Percentiles rank a stretch among this genome's conserved stretches.
Evolutionary conservation across 2,113 vertebrate genomes (phyloP).

Genomic region (Ramphastos sulfuratus): DNA sequence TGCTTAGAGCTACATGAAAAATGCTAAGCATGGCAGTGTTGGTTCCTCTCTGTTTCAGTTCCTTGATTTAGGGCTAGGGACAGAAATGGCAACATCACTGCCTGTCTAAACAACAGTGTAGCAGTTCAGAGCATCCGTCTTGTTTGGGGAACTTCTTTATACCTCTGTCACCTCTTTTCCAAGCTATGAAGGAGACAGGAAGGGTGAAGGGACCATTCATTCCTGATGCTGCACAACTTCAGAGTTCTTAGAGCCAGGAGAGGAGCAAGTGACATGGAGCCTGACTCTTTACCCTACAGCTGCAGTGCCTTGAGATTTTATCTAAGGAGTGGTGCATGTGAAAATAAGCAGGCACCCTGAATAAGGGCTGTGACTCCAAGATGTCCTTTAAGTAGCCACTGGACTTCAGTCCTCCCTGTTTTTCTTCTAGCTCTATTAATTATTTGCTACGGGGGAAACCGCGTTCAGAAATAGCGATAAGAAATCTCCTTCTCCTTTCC

Average conservation of each 20-base stretch:
- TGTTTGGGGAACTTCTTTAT: not conserved
- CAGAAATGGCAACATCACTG: not conserved
- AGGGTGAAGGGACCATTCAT: not conserved
- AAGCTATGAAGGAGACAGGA: not conserved
- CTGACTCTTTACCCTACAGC: not conserved
- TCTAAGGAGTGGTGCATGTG: not conserved
- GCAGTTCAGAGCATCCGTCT: not conserved
- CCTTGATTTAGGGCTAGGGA: not conserved
- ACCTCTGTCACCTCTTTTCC: not conserved
- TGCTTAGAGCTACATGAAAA: not conserved
- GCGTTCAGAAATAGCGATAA: not conserved
- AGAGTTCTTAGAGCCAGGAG: not conserved
- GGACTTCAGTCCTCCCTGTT: not conserved
- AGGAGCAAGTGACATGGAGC: not conserved
- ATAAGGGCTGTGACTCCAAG: not conserved
- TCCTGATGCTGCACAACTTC: rapidly evolving
- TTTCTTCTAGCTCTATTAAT: not conserved
- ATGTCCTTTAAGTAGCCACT: not conserved
- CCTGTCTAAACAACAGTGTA: not conserved
- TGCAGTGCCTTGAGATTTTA: not conserved
- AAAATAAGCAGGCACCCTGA: not conserved
- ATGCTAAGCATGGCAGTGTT: not conserved
- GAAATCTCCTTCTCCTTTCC: not conserved
- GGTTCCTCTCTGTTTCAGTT: not conserved
- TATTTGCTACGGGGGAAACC: not conserved